Evolutionary conservation across 1,140 invertebrate species (phyloP).

Genomic region (Bursaphelenchus mucronatus): DNA sequence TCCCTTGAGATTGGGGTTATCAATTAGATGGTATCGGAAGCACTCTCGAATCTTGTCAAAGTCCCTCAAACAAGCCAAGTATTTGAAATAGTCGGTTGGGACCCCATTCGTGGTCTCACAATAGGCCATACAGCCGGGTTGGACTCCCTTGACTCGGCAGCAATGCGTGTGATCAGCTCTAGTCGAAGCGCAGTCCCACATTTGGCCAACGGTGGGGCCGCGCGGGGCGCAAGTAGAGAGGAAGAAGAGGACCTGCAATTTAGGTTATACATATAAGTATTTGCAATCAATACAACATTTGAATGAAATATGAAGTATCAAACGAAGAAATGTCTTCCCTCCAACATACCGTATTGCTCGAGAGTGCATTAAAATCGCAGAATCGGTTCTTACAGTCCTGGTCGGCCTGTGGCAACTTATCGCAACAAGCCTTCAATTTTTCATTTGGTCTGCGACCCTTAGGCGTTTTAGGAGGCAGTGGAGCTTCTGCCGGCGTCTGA

Average conservation of each 20-base stretch:
- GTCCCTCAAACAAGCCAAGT: slow-evolving; percentile 53
- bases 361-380: slow-evolving; percentile 60
- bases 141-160: slow-evolving; percentile 42
- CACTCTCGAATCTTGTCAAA: slow-evolving; percentile 59
- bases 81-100: slow-evolving; percentile 58
- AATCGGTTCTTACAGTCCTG: slow-evolving; percentile 55
- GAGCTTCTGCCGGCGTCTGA: slow-evolving; percentile 22
- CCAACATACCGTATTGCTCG: slow-evolving; percentile 55
- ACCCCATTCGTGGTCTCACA: slow-evolving; percentile 60
- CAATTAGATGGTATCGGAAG: slow-evolving; percentile 51
- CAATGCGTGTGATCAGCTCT: slow-evolving; percentile 55
- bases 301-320: no score
- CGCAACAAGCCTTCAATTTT: slow-evolving; percentile 58
- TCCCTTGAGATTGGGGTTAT: slow-evolving; percentile 57
- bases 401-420: slow-evolving; percentile 49
- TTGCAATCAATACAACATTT: slow-evolving; percentile 3
- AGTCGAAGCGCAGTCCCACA: slow-evolving; percentile 60
- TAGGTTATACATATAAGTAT: not conserved
- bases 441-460: slow-evolving; percentile 45
- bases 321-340: no score
- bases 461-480: slow-evolving; percentile 37
- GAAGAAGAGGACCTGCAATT: slow-evolving; percentile 53
- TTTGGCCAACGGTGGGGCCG: slow-evolving; percentile 56
- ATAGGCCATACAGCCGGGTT: slow-evolving; percentile 52
- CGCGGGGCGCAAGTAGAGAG: slow-evolving; percentile 57